Base-by-base conservation (phyloP, 1,140 invertebrate species). In the Drosophila quadrilineata region DNA sequence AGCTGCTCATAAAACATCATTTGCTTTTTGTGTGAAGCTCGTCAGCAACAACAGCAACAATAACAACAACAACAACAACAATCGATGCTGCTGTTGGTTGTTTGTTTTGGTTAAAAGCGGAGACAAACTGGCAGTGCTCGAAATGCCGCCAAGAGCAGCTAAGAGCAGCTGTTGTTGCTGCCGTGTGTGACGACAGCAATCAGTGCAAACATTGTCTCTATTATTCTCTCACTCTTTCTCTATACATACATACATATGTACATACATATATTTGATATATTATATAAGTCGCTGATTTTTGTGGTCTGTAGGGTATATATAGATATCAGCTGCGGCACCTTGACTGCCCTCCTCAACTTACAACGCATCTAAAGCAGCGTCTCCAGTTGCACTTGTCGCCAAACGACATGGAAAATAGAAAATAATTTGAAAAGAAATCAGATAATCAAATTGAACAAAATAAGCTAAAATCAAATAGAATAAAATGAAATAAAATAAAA, bases 1-100 rank as follows among this genome's bases (percentile, higher is more conserved):
- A 85, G 79, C 80, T 75, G 80, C 79, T 86, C 79, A 86, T 85
- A 85, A 85, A 85, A 85, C 66, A 86, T 84, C 75, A 85, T 84
- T 80, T 80, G 76, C 69, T 64, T 79, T n/a, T 80, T 71, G 67
- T 76, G 67, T 62, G n/a, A n/a, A n/a, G 53, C 67, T 63, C 62
- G 48, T 54, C 56, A 41, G 50, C 46, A 62, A 48, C 72, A 82
- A 63, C 75, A 67, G 45, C 66, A 52, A 38, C 63, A 60, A 38
- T 50, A 41, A 22, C 48, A 52, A 38, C 56, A 58, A 29, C 58
- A 70, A 17, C 53, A 52, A 40, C 43, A 36, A 43, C 45, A 22
- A 21, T 60, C 41, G 35, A 16, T 56, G 43, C 14, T 54, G 57
- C 35, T 68, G 36, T 43, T 71, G 59, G 68, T 79, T 80, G 52